Conservation (phyloP, 2,113 vertebrate species). For the Choloepus hoffmanni region DNA sequence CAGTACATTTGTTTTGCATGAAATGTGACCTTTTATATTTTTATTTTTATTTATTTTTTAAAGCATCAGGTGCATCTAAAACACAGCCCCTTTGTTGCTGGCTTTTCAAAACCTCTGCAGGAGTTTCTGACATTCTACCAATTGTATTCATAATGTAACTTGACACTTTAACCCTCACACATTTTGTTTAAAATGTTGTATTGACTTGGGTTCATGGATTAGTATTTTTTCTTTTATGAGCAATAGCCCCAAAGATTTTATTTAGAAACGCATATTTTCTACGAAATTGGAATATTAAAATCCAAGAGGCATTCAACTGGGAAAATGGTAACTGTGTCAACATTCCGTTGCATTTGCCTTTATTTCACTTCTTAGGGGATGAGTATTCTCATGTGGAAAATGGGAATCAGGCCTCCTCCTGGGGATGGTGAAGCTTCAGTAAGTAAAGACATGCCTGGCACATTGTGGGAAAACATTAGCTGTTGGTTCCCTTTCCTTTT, state of each 20-base stretch:
- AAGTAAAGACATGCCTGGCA: background rate
- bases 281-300: background rate
- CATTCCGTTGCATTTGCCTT: background rate
- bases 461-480: background rate
- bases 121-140: background rate
- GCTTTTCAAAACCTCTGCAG: background rate
- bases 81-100: background rate
- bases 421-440: background rate
- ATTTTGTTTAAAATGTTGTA: background rate
- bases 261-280: background rate
- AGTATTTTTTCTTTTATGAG: slow-evolving; percentile 20
- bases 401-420: background rate
- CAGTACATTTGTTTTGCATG: background rate
- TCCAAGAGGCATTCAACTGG: background rate
- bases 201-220: background rate
- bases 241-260: background rate
- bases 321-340: background rate
- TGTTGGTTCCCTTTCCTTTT: background rate
- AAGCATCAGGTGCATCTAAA: background rate
- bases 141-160: background rate
- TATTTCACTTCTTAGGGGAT: background rate
- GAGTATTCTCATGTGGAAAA: background rate
- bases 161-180: background rate
- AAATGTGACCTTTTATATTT: background rate
- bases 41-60: too few relatives aligned